These are phyloP conservation scores for Acrocephalus scirpaceus DNA, from an alignment of 2,797 vertebrate genomes.

Conservation along the genomic window DNA sequence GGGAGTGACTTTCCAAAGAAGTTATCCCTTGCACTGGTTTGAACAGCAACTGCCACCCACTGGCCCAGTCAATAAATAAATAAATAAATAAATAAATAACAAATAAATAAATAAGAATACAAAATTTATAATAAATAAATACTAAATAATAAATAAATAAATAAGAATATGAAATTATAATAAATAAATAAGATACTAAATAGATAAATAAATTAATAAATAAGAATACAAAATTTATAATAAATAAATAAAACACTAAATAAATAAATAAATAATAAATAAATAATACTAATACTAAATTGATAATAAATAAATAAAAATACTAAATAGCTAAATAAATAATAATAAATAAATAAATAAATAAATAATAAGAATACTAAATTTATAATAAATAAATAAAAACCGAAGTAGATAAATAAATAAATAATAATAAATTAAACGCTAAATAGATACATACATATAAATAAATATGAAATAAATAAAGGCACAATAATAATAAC, in stretches of 20 bases:
- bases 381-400: too few relatives aligned
- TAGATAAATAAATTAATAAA: background rate
- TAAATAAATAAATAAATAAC: background rate
- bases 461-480: background rate
- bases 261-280: slow-evolving; percentile 1
- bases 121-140: too few relatives aligned
- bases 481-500: background rate
- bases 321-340: background rate
- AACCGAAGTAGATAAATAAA: too few relatives aligned
- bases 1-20: background rate
- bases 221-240: too few relatives aligned
- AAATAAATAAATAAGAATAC: background rate
- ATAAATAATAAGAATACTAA: too few relatives aligned
- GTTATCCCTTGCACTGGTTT: background rate
- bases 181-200: background rate
- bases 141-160: background rate
- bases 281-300: background rate
- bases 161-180: background rate
- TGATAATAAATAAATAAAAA: too few relatives aligned
- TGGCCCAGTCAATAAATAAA: background rate
- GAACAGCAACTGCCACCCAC: background rate
- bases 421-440: too few relatives aligned
- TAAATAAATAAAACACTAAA: background rate
- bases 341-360: too few relatives aligned
- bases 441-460: background rate